A percentile compares a stretch with the other conserved stretches of the same genome.
These are phyloP conservation scores for Dolichomitus sp. DNA, from an alignment of 2,888 invertebrate genomes.

Conservation along the genomic window DNA sequence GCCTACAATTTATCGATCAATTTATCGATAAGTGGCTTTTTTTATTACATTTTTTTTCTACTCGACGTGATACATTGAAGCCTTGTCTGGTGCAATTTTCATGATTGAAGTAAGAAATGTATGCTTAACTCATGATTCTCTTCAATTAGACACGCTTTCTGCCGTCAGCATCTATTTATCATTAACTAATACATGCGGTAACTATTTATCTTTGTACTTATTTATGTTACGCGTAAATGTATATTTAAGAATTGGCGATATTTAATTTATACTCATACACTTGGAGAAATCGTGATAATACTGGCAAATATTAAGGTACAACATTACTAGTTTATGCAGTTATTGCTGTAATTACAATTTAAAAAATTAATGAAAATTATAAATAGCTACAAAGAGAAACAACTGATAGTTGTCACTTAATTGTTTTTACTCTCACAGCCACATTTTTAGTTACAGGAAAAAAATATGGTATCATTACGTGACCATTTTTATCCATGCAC, in stretches of 20 bases:
- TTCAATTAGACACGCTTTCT: background rate
- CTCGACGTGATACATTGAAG: background rate
- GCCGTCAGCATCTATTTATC: background rate
- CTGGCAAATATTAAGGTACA: background rate
- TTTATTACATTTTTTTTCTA: background rate
- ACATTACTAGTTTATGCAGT: background rate
- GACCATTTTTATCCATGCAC: too few relatives aligned
- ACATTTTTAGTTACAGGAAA: too few relatives aligned
- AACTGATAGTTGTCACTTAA: too few relatives aligned
- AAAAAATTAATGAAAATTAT: too few relatives aligned
- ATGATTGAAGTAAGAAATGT: background rate
- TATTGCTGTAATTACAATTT: too few relatives aligned
- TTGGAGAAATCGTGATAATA: background rate
- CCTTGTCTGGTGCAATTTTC: slow-evolving; percentile 5
- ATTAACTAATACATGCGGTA: background rate
- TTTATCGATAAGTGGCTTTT: slow-evolving; percentile 5
- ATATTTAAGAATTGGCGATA: background rate
- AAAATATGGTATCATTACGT: too few relatives aligned
- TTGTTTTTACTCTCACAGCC: too few relatives aligned
- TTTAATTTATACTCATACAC: background rate
- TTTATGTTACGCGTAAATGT: background rate
- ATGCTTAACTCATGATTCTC: background rate
- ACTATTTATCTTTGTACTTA: background rate
- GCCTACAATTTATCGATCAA: slow-evolving; percentile 22
- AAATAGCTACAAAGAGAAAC: too few relatives aligned